A percentile compares a stretch with the other conserved stretches of the same genome.
These are phyloP conservation scores for Zosterops hypoxanthus DNA, from an alignment of 2,113 vertebrate species.

Conservation along the genomic window DNA sequence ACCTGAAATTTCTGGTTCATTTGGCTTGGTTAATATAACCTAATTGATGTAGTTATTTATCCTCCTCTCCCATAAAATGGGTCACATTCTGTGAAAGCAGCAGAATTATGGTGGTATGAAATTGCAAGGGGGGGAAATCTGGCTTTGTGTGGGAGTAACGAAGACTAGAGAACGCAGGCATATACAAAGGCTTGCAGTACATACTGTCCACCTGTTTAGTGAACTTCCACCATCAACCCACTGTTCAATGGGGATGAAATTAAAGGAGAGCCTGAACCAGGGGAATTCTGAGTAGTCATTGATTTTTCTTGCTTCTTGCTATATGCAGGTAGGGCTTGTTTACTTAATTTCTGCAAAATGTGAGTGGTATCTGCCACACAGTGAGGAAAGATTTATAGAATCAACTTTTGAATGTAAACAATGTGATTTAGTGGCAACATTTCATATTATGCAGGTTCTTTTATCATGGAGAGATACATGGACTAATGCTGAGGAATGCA, in stretches of 20 bases:
- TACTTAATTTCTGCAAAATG: background rate
- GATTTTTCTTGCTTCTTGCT: background rate
- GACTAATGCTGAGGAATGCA: background rate
- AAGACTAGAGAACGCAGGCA: background rate
- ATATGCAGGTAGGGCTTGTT: background rate
- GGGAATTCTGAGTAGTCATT: background rate
- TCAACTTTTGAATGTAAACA: background rate
- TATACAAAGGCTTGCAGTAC: background rate
- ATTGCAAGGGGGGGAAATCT: background rate
- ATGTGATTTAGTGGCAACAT: background rate
- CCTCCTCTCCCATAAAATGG: background rate
- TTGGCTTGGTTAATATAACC: background rate
- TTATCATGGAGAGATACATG: background rate
- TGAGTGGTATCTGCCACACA: background rate
- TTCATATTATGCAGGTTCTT: background rate
- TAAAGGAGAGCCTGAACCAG: background rate
- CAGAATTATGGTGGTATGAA: background rate
- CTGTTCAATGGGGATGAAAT: background rate
- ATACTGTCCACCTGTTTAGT: background rate
- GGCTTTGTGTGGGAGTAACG: background rate
- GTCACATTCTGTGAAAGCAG: background rate
- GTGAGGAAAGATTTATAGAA: background rate
- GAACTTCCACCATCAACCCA: background rate
- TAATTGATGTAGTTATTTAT: background rate
- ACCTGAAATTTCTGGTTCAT: background rate